Evolutionary conservation across 2,113 vertebrate genomes (phyloP).

Genomic region (Dicerorhinus sumatrensis): DNA sequence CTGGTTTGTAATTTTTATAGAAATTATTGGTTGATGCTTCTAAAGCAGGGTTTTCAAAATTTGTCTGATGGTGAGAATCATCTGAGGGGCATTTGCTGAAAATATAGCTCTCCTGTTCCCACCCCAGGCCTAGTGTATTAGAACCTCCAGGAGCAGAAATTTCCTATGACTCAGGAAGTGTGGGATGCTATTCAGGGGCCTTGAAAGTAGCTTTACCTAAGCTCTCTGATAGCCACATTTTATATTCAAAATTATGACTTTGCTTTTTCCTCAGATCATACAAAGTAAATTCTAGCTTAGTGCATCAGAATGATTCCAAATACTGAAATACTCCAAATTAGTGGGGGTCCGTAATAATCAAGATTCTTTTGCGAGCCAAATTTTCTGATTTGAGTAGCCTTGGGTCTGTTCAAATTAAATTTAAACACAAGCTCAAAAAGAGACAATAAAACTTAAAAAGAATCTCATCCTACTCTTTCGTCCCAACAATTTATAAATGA

Average conservation of each 20-base stretch:
- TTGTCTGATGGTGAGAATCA: not conserved
- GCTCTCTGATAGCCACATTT: not conserved
- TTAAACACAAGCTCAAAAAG: not conserved
- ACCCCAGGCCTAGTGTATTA: not conserved
- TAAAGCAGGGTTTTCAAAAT: not conserved
- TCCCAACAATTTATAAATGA: not conserved
- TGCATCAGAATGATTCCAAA: conserved; percentile 2
- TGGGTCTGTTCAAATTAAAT: not conserved
- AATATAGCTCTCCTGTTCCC: not conserved
- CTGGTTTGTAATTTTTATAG: conserved; percentile 8
- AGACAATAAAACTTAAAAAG: not conserved
- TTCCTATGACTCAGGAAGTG: not conserved
- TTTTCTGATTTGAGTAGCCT: not conserved
- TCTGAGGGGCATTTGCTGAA: not conserved
- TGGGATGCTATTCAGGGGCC: not conserved
- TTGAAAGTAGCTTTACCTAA: conserved; percentile 2
- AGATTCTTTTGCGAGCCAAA: not conserved
- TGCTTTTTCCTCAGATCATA: not conserved
- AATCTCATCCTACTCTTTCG: not conserved
- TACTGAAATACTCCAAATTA: conserved; percentile 33
- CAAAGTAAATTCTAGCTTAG: not conserved
- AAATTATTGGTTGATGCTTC: not conserved
- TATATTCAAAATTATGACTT: not conserved
- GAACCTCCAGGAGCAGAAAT: not conserved
- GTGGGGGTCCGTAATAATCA: not conserved